Conservation (phyloP, 1,140 invertebrate genomes). For the Megalopta genalis region DNA sequence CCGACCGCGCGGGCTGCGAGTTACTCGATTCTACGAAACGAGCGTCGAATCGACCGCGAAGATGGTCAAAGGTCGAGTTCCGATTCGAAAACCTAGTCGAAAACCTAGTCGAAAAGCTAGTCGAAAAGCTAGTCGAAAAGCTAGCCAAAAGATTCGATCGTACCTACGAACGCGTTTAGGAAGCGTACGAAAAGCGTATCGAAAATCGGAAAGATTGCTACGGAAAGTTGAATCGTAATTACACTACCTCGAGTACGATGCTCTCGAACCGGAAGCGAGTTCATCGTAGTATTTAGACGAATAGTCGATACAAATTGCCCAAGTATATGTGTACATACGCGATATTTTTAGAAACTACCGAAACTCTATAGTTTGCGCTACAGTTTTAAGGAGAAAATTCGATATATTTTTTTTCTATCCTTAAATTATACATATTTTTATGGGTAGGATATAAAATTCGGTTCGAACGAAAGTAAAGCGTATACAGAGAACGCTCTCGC, state of each 20-base stretch:
- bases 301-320: neutral
- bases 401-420: neutral
- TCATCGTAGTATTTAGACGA: conserved; percentile 26
- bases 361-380: conserved; percentile 18
- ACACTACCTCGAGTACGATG: conserved; percentile 43
- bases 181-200: neutral
- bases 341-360: neutral
- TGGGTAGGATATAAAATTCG: neutral
- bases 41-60: too few relatives aligned
- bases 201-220: neutral
- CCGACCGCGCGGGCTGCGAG: neutral
- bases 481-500: neutral
- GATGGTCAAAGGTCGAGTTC: too few relatives aligned
- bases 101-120: too few relatives aligned
- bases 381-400: neutral
- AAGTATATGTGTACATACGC: conserved; percentile 13
- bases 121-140: too few relatives aligned
- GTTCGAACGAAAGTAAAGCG: neutral
- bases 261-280: conserved; percentile 16
- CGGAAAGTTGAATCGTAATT: conserved; percentile 16
- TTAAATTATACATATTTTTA: neutral
- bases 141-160: too few relatives aligned
- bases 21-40: too few relatives aligned
- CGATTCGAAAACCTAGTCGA: too few relatives aligned
- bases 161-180: too few relatives aligned